These are phyloP conservation scores for Atta colombica DNA, from an alignment of 1,140 invertebrate genomes.

Conservation along the genomic window DNA sequence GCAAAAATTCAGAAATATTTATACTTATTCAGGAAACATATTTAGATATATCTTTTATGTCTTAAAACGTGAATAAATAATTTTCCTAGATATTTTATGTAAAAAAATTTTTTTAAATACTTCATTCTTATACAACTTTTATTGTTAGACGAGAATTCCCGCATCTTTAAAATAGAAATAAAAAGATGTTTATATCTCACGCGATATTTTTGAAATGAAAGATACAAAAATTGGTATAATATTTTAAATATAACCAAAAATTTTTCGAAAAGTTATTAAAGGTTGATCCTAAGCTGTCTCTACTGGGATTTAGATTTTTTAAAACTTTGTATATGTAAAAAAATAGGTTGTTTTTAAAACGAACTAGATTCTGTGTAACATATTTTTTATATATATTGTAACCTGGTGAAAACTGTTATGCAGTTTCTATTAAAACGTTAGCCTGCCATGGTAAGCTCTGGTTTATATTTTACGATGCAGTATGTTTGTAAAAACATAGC, in stretches of 20 bases:
- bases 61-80: too few species aligned
- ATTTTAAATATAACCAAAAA: slow-evolving; percentile 1
- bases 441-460: slow-evolving; percentile 1
- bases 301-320: neutral
- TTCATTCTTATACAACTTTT: too few species aligned
- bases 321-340: neutral
- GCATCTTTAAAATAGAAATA: neutral
- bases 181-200: neutral
- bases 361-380: slow-evolving; percentile 13
- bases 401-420: slow-evolving; percentile 21
- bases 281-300: neutral
- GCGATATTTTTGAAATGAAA: neutral
- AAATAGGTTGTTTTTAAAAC: neutral
- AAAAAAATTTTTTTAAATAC: too few species aligned
- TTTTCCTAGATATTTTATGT: too few species aligned
- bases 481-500: slow-evolving; percentile 44
- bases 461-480: slow-evolving; percentile 49
- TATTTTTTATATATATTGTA: slow-evolving; percentile 37
- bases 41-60: too few species aligned
- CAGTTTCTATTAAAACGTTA: slow-evolving; percentile 55
- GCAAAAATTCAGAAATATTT: too few species aligned
- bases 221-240: neutral
- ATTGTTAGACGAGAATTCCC: neutral
- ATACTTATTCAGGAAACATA: too few species aligned
- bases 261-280: neutral